These are phyloP conservation scores for Aplysia californica DNA, from an alignment of 1,140 invertebrate species.

Conservation along the genomic window DNA sequence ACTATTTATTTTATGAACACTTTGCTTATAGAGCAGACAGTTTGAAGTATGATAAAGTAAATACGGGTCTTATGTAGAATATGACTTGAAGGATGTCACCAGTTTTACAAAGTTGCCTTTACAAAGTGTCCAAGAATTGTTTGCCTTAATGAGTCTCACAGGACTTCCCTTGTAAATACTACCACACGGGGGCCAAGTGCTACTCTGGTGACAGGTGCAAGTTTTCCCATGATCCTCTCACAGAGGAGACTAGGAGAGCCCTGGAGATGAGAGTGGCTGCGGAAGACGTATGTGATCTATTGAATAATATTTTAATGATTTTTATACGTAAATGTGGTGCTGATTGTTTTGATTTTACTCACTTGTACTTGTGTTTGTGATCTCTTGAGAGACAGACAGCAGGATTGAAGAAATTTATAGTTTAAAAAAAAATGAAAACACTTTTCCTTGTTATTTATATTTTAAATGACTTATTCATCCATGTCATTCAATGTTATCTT, in stretches of 20 bases:
- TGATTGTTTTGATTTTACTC: too few species aligned
- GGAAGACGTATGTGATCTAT: constrained; percentile 20
- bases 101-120: too few species aligned
- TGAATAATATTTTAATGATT: constrained; percentile 64
- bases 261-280: constrained; percentile 70
- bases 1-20: background rate
- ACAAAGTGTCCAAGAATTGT: too few species aligned
- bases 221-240: constrained; percentile 91
- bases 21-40: background rate
- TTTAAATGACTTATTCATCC: background rate
- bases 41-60: constrained; percentile 1
- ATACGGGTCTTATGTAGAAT: too few species aligned
- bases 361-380: too few species aligned
- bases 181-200: constrained; percentile 91
- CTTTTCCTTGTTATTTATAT: background rate
- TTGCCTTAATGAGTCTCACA: constrained; percentile 64
- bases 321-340: too few species aligned
- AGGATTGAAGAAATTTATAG: too few species aligned
- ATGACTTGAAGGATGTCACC: too few species aligned
- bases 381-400: too few species aligned
- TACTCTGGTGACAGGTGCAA: constrained; percentile 84
- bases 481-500: too few species aligned
- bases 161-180: constrained; percentile 98
- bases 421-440: constrained; percentile 12
- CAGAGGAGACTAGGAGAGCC: constrained; percentile 77